These are phyloP conservation scores for Hylia prasina DNA, from an alignment of 2,113 vertebrate species.

Conservation along the genomic window DNA sequence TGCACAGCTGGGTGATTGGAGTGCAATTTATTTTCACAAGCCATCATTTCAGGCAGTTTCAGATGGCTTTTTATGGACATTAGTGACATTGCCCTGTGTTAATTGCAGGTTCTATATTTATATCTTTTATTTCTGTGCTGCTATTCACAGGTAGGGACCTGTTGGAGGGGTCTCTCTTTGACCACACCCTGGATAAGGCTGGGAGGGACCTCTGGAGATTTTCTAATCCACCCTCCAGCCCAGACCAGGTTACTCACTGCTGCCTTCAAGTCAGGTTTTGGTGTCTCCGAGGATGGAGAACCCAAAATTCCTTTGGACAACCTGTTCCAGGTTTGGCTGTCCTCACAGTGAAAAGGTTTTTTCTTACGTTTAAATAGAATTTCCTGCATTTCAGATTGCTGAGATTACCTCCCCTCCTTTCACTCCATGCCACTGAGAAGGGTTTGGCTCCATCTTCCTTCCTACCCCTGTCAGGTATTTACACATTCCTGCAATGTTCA, in stretches of 20 bases:
- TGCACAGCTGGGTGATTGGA: slow-evolving; percentile 42
- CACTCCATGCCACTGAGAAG: background rate
- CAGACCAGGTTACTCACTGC: background rate
- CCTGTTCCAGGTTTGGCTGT: background rate
- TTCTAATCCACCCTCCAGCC: background rate
- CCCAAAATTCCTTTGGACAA: background rate
- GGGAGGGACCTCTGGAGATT: background rate
- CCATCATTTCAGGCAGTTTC: slow-evolving; percentile 44
- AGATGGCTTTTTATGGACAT: background rate
- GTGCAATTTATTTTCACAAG: slow-evolving; percentile 37
- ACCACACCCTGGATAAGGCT: background rate
- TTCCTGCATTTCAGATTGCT: background rate
- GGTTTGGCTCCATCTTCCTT: background rate
- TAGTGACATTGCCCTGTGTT: background rate
- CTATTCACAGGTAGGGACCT: background rate
- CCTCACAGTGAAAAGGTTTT: background rate
- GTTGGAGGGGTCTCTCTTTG: background rate
- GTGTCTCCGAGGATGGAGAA: background rate
- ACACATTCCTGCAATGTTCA: background rate
- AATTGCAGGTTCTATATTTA: background rate
- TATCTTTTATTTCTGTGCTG: background rate
- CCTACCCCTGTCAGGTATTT: background rate
- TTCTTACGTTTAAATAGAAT: background rate
- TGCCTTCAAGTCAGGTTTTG: background rate
- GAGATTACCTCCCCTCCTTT: background rate